phyloP scores from a whole-genome alignment of 1,140 invertebrate species.

The fruit fly (Drosophila melanogaster) region Release_6_plus_ISO1_MT NT_033777.3:18308001-18308500 shows the following conservation, averaged over 20 bases:
- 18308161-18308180: constrained; percentile 13
- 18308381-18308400: constrained; percentile 10
- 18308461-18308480: constrained; percentile 63
- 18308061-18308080: not conserved
- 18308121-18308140: not conserved
- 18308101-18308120: not conserved
- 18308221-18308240: constrained; percentile 9
- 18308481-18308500: not conserved
- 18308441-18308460: constrained; percentile 73
- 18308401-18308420: constrained; percentile 28
- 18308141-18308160: not conserved
- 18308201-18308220: not conserved
- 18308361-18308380: constrained; percentile 6
- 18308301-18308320: constrained; percentile 47
- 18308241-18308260: constrained; percentile 20
- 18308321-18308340: constrained; percentile 72
- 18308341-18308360: constrained; percentile 59
- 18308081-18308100: not conserved
- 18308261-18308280: constrained; percentile 37
- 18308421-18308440: constrained; percentile 77
- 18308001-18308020: not conserved
- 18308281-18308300: constrained; percentile 15
- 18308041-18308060: not conserved
- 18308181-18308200: not conserved
- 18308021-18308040: not conserved